Base-by-base conservation (phyloP, 2,888 invertebrate species). In the Eledona agricola region DNA sequence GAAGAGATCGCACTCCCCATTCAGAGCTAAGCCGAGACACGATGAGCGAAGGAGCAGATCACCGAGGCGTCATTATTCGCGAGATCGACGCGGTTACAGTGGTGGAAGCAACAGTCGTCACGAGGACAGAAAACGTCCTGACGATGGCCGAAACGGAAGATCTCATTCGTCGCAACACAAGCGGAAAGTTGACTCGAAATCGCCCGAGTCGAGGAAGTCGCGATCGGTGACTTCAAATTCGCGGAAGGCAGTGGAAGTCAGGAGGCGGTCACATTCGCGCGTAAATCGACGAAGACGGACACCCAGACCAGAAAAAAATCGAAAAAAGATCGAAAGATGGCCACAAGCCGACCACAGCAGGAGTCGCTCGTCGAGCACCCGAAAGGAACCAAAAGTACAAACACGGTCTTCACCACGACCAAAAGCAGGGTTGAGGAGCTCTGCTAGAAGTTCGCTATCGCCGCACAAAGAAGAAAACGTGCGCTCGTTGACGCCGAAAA, bases 301-400 rank as follows among this genome's bases (percentile, higher is more conserved):
- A 19, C n/a, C n/a, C n/a, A n/a, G n/a, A n/a, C n/a, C n/a, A n/a
- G n/a, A 29, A 12, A 23, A 16, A 16, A 51, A 29, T 15, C 19
- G 29, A 13, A 22, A 38, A 45, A 42, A 51, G 38, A 20, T 29
- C 7, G 16, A n/a, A n/a, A n/a, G n/a, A 6, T 11, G 20, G 11
- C 3, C 42, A 49, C 10, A 32, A 23, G 16, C 4, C 7, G 15
- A 37, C 7, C 42, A 19, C 6, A 72, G 74, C 51, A 58, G 40
- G 62, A 61, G 71, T 56, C 67, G 73, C 59, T 59, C 74, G 10
- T 51, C 9, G 3, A 29, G n/a, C 9, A 37, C 28, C 3, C 7
- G 26, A 7, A 34, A 20, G 28, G 34, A 42, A 37, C 22, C 40
- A 13, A 40, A 26, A 42, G 42, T 42, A 42, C 51, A 51, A 42